Evolutionary conservation across 2,888 invertebrate genomes (phyloP), one percentile per base, ranked within the genome.

Genomic region (Perdita meconis): DNA sequence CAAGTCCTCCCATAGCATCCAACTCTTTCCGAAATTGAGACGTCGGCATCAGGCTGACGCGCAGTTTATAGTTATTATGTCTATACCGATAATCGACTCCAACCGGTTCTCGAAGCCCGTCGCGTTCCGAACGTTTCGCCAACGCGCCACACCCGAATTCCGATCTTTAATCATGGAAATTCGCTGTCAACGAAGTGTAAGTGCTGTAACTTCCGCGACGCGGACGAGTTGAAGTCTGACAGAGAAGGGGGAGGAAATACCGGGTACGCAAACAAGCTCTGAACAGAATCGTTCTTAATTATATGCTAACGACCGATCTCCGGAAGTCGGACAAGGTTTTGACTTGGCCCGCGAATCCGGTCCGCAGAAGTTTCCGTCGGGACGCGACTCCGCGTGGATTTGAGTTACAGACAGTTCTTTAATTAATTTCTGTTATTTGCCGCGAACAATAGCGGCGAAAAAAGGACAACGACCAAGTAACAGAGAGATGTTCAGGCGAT

Each of bases 401-500:
- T 68, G 59, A 82, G 78, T 82, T 75, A 80, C 66, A 57, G 50
- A 57, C 53, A 34, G 50, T 30, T n/a, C 56, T 55, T 56, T 78
- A 78, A 82, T 82, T 76, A 78, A 73, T 76, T 73, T 80, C 67
- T 73, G 65, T 76, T 73, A 76, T 80, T 73, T 70, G 47, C 71
- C 56, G n/a, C 56, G 42, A 57, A 44, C 55, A 38, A 4, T 5
- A 8, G 40, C 3, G 42, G 34, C 13, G 57, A 13, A 34, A 24
- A 59, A 59, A 51, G 65, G 59, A 64, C 64, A 64, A 71, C 24
- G n/a, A 57, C 6, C 24, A 12, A 6, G 34, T n/a, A 57, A 57
- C 6, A 24, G n/a, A 30, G 16, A 19, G 26, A 8, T n/a, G n/a
- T n/a, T n/a, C n/a, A n/a, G n/a, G 24, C 22, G n/a, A 30, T 40